Evolutionary conservation across 2,113 vertebrate species (phyloP), one percentile per base, ranked within the genome.

Genomic region (Pyxicephalus adspersus): DNA sequence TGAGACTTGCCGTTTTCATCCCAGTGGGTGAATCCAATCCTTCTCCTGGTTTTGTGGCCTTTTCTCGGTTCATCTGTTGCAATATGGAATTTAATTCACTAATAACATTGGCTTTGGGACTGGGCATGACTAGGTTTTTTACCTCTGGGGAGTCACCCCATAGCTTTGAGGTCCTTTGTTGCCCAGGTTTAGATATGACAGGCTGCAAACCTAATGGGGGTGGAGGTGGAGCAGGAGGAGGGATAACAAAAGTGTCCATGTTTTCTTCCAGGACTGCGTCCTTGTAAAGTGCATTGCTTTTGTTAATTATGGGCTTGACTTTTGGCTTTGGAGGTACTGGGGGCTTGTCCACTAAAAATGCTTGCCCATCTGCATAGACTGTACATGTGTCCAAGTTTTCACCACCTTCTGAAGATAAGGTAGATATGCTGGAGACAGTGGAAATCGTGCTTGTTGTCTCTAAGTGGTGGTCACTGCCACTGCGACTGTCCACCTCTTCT

Each of bases 381-480:
- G 96, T 96, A 88, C 95, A 96, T 85, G 95, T 95, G 89, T 99
- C 97, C 89, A 95, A 84, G 6, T 92, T 91, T 84, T 96, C 96
- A 13, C 95, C 96, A 0, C 95, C 97, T 83, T 99, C 98, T 0
- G 96, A 99, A n/a, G 97, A 98, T 83, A 98, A 90, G 57, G 97
- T 98, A 86, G 96, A 99, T 91, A 98, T 96, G 89, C 96, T 98
- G 85, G 95, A 96, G 90, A 96, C 93, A 0, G 95, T 95, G 90
- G 98, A 98, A 85, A 99, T 92, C 86, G 96, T 98, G 95, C 97
- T 99, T 91, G 96, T 99, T 85, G 96, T 96, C 91, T 99, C 98
- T 86, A 96, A 91, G 85, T 96, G 95, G 89, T 95, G 96, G 86
- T 98, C 96, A 29, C 96, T 96, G 86, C 95, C 94, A 85, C 96